Conservation (phyloP, 1,140 invertebrate genomes). For the Dreissena rostriformis region DNA sequence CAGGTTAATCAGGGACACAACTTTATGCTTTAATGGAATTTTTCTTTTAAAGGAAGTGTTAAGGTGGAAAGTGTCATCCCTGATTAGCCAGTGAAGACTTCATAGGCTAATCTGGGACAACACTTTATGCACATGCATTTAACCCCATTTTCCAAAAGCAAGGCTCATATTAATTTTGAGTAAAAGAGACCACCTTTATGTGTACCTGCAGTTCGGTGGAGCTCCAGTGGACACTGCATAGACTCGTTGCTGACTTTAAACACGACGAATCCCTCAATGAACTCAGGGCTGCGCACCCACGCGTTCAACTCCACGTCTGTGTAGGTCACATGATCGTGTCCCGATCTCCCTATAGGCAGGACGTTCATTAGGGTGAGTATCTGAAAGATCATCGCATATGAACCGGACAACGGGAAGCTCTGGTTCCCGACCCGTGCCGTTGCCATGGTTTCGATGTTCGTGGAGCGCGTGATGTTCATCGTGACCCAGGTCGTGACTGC, state of each 20-base stretch:
- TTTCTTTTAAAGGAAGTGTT: no score
- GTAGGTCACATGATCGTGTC: slow-evolving; percentile 13
- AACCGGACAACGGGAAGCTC: slow-evolving; percentile 30
- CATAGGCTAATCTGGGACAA: no score
- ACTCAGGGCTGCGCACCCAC: slow-evolving; percentile 15
- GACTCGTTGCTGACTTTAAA: slow-evolving; percentile 6
- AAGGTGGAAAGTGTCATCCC: no score
- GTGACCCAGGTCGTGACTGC: slow-evolving; percentile 6
- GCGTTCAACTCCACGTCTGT: slow-evolving; percentile 39
- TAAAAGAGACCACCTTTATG: no score
- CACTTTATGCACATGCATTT: no score
- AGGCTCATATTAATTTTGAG: no score
- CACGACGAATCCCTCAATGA: slow-evolving; percentile 34
- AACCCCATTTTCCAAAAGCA: no score
- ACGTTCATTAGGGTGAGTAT: slow-evolving; percentile 9
- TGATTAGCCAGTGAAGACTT: no score
- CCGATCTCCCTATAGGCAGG: neutral
- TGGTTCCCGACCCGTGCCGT: slow-evolving; percentile 13
- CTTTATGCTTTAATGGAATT: no score
- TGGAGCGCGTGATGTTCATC: slow-evolving; percentile 52
- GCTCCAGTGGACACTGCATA: slow-evolving; percentile 17
- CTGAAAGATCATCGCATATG: slow-evolving; percentile 31
- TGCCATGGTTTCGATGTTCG: slow-evolving; percentile 36
- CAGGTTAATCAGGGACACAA: no score
- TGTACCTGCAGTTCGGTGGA: slow-evolving; percentile 44